Evolutionary conservation across 1,140 invertebrate species (phyloP).

Genomic region (Drosophila gunungcola): DNA sequence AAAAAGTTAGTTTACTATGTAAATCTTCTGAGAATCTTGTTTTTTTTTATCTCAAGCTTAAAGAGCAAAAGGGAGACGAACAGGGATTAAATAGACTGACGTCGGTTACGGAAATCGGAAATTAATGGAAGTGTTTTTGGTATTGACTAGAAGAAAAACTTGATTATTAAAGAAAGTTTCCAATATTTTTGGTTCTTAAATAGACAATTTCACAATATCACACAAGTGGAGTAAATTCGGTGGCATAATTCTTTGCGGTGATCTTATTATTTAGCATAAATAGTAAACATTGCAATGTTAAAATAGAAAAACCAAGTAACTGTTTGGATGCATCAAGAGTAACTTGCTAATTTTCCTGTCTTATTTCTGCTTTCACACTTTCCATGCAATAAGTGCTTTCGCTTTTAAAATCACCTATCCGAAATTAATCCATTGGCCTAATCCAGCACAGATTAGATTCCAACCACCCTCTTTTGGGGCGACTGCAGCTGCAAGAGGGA

Average conservation of each 20-base stretch:
- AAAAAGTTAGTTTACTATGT: conserved; percentile 53
- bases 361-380: background rate
- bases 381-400: background rate
- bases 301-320: too few relatives aligned
- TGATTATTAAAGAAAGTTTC: too few relatives aligned
- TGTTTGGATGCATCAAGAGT: too few relatives aligned
- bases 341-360: background rate
- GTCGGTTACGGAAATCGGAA: too few relatives aligned
- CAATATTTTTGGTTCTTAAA: too few relatives aligned
- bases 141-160: too few relatives aligned
- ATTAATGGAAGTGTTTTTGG: too few relatives aligned
- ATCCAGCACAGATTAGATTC: conserved; percentile 10
- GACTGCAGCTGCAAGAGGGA: background rate
- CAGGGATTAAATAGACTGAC: background rate
- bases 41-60: conserved; percentile 8
- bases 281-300: too few relatives aligned
- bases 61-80: background rate
- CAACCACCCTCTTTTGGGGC: background rate
- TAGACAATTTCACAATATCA: too few relatives aligned
- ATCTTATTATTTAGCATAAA: too few relatives aligned
- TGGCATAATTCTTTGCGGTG: too few relatives aligned
- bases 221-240: too few relatives aligned
- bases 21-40: conserved; percentile 52
- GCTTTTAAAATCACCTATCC: conserved; percentile 5
- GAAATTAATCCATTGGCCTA: conserved; percentile 6